Evolutionary conservation across 2,797 vertebrate species (phyloP), one percentile per base, ranked within the genome.

Genomic region (Phrynocephalus forsythii): DNA sequence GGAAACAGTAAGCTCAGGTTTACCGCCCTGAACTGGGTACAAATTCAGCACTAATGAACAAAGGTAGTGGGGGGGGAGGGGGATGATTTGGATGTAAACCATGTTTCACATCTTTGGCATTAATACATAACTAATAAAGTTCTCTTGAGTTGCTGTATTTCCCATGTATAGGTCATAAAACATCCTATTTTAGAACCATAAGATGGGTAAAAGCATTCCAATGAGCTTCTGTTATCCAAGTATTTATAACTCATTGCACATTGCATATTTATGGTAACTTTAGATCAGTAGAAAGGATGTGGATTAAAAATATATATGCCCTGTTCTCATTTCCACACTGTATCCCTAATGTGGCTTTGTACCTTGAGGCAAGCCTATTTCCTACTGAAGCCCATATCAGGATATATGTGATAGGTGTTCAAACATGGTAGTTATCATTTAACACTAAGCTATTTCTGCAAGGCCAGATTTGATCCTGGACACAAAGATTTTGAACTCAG

Each of bases 1-100:
- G 13, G 13, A 79, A 38, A 11, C 24, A 67, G 63, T 89, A n/a
- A 89, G 20, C n/a, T 84, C 60, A 92, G 72, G 3, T 85, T 91
- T 90, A 90, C 3, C 83, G 78, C 76, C 69, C 88, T 85, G 60
- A 38, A 44, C 83, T 26, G 50, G 13, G 56, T 85, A 66, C 1
- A 84, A 90, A 91, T 30, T 4, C 16, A 77, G 0, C 3, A 63
- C n/a, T 85, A 26, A 76, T 76, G 52, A 10, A 63, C 60, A 20
- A 63, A 63, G 11, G 60, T 63, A 44, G 38, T 44, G 38, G 2
- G 38, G 38, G 56, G 7, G 56, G 15, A 60, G 15, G 13, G 85
- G 50, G 1, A 20, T 33, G 11, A 28, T 82, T 33, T 30, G 82
- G 10, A 56, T 81, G 38, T 44, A 86, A 92, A 83, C 76, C 11